phyloP scores from a whole-genome alignment of 2,888 invertebrate genomes.

The Sicus ferrugineus region DNA sequence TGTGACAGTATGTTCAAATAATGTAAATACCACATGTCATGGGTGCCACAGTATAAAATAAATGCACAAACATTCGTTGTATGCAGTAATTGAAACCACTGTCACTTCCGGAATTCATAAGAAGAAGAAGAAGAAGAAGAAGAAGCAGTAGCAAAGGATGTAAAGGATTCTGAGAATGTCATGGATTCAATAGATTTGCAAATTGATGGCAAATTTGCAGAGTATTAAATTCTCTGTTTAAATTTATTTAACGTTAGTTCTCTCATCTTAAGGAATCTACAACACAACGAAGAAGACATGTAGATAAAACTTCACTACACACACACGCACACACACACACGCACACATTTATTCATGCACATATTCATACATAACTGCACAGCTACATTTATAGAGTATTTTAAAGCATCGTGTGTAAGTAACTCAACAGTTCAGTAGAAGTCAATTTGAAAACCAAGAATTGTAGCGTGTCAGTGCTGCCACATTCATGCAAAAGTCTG shows the following conservation, averaged over 20 bases:
- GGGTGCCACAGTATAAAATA: not conserved
- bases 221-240: conserved; percentile 14
- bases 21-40: not conserved
- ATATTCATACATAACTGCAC: not conserved
- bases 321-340: not conserved
- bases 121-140: not conserved
- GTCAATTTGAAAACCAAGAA: not conserved
- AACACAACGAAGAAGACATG: not conserved
- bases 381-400: too few relatives aligned
- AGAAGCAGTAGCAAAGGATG: not conserved
- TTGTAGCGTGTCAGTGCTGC: not conserved
- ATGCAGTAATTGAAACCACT: not conserved
- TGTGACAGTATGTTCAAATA: not conserved
- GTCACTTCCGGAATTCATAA: too few relatives aligned
- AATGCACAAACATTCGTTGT: not conserved
- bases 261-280: not conserved
- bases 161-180: not conserved
- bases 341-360: not conserved
- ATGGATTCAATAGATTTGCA: not conserved
- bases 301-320: not conserved
- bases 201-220: conserved; percentile 14
- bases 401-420: too few relatives aligned
- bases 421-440: not conserved
- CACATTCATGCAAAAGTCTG: not conserved
- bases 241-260: conserved; percentile 14